Evolutionary conservation across 2,797 vertebrate species (phyloP).

Genomic region (Balearica regulorum): DNA sequence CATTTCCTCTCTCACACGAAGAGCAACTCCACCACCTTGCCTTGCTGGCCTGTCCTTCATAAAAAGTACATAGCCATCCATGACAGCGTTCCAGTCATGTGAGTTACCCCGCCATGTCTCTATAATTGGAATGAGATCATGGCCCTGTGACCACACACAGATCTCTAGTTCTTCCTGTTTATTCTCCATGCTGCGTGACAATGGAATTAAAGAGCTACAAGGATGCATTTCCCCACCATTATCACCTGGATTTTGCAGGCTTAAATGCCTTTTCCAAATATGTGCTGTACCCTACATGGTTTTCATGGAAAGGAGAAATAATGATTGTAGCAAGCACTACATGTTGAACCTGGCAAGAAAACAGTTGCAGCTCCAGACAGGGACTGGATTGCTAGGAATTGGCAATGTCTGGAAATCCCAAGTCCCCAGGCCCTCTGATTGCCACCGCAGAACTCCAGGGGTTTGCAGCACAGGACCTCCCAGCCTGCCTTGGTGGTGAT

Average conservation of each 20-base stretch:
- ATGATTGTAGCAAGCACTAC: background rate
- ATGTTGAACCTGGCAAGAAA: background rate
- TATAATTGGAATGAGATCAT: too few relatives aligned
- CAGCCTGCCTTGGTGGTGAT: background rate
- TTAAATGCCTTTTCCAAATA: background rate
- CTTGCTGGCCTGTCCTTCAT: too few relatives aligned
- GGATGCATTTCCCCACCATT: background rate
- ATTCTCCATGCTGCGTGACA: background rate
- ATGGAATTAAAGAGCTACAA: background rate
- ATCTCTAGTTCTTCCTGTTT: too few relatives aligned
- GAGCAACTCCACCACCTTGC: too few relatives aligned
- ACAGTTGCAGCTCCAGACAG: background rate
- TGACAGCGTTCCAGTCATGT: too few relatives aligned
- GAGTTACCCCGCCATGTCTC: too few relatives aligned
- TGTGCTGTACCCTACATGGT: accelerated
- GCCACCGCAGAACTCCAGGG: background rate
- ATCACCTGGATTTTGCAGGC: background rate
- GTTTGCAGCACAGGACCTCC: background rate
- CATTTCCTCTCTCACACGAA: too few relatives aligned
- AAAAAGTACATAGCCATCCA: too few relatives aligned
- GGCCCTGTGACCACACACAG: too few relatives aligned
- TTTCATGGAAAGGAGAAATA: background rate
- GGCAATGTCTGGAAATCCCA: background rate
- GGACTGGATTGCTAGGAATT: background rate
- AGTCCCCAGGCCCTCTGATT: background rate